Conservation (phyloP, 2,113 vertebrate species). For the Collichthys lucidus region DNA sequence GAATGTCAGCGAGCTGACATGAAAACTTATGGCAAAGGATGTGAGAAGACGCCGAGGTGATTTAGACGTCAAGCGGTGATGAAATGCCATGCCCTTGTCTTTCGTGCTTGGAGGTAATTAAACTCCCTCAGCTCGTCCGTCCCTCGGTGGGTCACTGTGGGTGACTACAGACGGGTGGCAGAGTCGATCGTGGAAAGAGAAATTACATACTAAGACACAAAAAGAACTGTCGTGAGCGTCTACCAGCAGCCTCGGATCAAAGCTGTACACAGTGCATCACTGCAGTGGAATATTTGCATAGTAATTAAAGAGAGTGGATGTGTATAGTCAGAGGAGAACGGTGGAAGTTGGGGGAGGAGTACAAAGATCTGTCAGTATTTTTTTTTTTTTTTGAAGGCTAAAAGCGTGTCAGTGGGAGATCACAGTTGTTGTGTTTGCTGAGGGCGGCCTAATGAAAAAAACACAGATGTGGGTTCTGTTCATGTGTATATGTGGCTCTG, state of each 20-base stretch:
- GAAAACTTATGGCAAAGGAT: slow-evolving; percentile 30
- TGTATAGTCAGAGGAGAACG: slow-evolving; percentile 27
- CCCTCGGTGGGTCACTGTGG: slow-evolving; percentile 44
- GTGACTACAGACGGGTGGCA: slow-evolving; percentile 39
- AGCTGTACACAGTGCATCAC: slow-evolving; percentile 12
- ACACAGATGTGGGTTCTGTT: not conserved
- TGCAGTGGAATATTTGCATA: slow-evolving; percentile 58
- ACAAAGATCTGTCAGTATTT: slow-evolving; percentile 1
- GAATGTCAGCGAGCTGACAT: slow-evolving; percentile 17
- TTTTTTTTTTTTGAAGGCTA: not conserved
- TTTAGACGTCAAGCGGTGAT: slow-evolving; percentile 51
- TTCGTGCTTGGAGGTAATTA: slow-evolving; percentile 51
- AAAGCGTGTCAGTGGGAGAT: slow-evolving; percentile 13
- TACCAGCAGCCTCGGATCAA: slow-evolving; percentile 28
- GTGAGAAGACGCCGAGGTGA: slow-evolving; percentile 40
- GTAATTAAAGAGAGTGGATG: slow-evolving; percentile 48
- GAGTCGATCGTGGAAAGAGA: slow-evolving; percentile 51
- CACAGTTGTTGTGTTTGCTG: slow-evolving; percentile 1
- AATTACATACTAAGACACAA: slow-evolving; percentile 33
- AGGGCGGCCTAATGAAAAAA: not conserved
- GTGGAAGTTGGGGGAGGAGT: slow-evolving; percentile 9
- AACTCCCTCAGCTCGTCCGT: slow-evolving; percentile 33
- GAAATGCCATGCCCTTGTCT: slow-evolving; percentile 52
- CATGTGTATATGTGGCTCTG: not conserved
- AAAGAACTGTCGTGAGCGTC: not conserved